A percentile compares a stretch with the other conserved stretches of the same genome.
phyloP scores from a whole-genome alignment of 2,888 invertebrate genomes.

The Ethmia dodecea region DNA sequence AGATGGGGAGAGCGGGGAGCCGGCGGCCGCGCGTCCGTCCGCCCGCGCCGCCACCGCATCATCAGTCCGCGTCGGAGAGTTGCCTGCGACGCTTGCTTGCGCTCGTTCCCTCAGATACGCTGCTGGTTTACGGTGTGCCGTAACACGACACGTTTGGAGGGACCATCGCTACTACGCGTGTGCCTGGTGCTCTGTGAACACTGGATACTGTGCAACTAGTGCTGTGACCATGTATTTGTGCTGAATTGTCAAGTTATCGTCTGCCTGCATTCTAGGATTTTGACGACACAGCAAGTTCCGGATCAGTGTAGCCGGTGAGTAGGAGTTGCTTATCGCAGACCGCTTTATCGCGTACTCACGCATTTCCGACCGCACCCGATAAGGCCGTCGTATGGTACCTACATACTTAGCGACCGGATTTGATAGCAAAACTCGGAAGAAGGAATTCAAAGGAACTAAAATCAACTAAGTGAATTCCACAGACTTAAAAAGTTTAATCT shows the following conservation, averaged over 20 bases:
- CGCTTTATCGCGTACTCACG: conserved; percentile 73
- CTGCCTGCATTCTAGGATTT: conserved; percentile 56
- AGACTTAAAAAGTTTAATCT: too few relatives aligned
- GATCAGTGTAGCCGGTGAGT: conserved; percentile 75
- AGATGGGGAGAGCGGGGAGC: conserved; percentile 27
- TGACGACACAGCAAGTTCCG: conserved; percentile 70
- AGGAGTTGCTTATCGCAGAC: conserved; percentile 72
- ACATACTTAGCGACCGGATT: conserved; percentile 28
- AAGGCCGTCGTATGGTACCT: conserved; percentile 50
- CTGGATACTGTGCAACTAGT: conserved; percentile 67
- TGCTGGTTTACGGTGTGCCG: conserved; percentile 77
- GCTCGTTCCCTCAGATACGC: conserved; percentile 75
- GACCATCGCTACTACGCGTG: conserved; percentile 67
- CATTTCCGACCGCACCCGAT: conserved; percentile 77
- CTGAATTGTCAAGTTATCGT: conserved; percentile 52
- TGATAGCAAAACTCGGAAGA: neutral
- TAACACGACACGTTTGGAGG: conserved; percentile 78
- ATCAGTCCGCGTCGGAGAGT: conserved; percentile 74
- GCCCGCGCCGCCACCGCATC: conserved; percentile 68
- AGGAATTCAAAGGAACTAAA: too few relatives aligned
- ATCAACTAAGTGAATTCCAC: too few relatives aligned
- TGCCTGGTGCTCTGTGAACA: conserved; percentile 69
- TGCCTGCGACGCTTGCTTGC: conserved; percentile 68
- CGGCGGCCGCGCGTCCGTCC: conserved; percentile 63
- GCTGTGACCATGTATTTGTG: conserved; percentile 69